These are phyloP conservation scores for Podarcis muralis DNA, from an alignment of 2,113 vertebrate species.

Conservation along the genomic window DNA sequence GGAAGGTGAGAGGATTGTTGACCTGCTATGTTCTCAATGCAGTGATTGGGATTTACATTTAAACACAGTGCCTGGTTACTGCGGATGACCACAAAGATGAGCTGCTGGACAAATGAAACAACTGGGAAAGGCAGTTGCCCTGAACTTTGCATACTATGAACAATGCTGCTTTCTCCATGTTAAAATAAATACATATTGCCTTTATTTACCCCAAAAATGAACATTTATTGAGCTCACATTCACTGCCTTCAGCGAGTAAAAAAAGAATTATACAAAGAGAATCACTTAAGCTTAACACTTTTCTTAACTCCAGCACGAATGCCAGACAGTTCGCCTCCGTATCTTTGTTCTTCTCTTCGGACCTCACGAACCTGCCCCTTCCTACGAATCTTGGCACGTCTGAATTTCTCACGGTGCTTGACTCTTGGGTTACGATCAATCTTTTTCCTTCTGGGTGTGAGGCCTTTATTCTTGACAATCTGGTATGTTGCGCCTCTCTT, in stretches of 20 bases:
- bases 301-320: constrained; percentile 96
- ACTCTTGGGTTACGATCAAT: constrained; percentile 96
- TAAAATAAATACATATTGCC: not conserved
- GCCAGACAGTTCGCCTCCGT: constrained; percentile 89
- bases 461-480: constrained; percentile 85
- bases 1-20: not conserved
- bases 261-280: not conserved
- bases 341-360: constrained; percentile 83
- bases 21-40: not conserved
- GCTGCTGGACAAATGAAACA: not conserved
- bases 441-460: constrained; percentile 94
- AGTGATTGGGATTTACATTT: not conserved
- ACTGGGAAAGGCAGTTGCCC: not conserved
- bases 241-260: rapidly evolving
- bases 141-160: not conserved
- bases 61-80: not conserved
- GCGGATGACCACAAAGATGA: not conserved
- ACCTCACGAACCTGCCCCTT: constrained; percentile 93
- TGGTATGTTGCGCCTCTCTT: constrained; percentile 79
- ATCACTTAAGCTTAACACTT: constrained; percentile 89
- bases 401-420: constrained; percentile 94
- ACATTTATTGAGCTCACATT: constrained; percentile 35
- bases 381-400: constrained; percentile 90
- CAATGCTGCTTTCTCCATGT: not conserved
- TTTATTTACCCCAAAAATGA: not conserved